Percentiles rank a stretch among this genome's conserved stretches.
phyloP scores from a whole-genome alignment of 2,113 vertebrate species.

The Prolemur simus region DNA sequence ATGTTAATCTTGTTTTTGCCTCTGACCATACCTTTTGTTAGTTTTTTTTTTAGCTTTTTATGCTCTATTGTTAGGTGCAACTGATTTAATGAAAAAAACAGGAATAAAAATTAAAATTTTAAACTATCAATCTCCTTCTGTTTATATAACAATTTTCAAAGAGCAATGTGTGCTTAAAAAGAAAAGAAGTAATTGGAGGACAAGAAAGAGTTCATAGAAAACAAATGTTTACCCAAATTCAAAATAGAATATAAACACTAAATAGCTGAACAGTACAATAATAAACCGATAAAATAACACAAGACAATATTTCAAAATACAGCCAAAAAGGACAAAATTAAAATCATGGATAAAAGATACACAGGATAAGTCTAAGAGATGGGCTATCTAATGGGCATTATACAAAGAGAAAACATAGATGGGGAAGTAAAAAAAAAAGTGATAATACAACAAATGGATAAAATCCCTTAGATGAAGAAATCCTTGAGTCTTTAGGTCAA shows the following conservation, averaged over 20 bases:
- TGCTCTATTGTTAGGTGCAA: background rate
- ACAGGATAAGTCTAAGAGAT: background rate
- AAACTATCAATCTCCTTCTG: background rate
- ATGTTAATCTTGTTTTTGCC: background rate
- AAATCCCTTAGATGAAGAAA: background rate
- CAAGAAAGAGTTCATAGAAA: background rate
- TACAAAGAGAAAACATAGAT: slow-evolving; percentile 24
- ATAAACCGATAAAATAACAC: background rate
- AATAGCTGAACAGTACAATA: background rate
- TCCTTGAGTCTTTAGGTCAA: background rate
- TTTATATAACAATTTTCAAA: background rate
- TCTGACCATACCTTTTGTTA: background rate
- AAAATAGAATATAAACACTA: background rate
- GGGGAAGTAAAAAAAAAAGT: background rate
- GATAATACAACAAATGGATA: background rate
- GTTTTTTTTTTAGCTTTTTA: background rate
- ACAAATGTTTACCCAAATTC: background rate
- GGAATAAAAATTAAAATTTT: background rate
- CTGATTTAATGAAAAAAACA: background rate
- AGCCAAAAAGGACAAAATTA: background rate
- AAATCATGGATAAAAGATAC: background rate
- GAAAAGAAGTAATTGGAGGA: background rate
- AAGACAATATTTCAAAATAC: background rate
- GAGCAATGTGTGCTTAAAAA: background rate
- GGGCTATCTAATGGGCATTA: background rate